phyloP scores from a whole-genome alignment of 23 tunicate species.

The Phallusia fumigata region DNA sequence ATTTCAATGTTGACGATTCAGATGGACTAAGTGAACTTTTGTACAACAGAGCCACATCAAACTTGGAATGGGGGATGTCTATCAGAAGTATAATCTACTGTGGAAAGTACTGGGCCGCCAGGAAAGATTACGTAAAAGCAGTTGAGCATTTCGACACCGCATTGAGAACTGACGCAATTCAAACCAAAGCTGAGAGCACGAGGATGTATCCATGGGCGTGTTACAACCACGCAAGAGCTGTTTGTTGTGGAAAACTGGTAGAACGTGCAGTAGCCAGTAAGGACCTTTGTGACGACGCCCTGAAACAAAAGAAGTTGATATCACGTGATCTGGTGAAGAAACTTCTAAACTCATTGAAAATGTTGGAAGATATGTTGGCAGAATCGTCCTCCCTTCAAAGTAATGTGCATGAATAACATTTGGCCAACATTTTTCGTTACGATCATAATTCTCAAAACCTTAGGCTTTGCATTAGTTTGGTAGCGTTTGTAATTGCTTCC shows the following conservation, averaged over 20 bases:
- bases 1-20: neutral
- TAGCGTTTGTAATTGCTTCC: neutral
- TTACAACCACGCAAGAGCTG: constrained; percentile 18
- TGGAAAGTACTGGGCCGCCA: constrained; percentile 21
- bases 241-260: neutral
- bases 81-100: neutral
- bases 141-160: neutral
- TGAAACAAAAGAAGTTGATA: neutral
- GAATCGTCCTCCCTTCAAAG: neutral
- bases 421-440: too few relatives aligned
- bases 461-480: too few relatives aligned
- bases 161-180: neutral
- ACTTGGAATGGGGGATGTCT: neutral
- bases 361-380: too few relatives aligned
- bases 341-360: neutral
- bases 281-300: neutral
- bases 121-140: neutral
- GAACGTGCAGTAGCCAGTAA: neutral
- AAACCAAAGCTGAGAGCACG: neutral
- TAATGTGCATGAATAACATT: neutral
- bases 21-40: neutral
- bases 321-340: neutral
- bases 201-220: constrained; percentile 16
- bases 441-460: too few relatives aligned
- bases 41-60: neutral